Conservation (phyloP, 2,113 vertebrate species). For the Pterocles orientalis region DNA sequence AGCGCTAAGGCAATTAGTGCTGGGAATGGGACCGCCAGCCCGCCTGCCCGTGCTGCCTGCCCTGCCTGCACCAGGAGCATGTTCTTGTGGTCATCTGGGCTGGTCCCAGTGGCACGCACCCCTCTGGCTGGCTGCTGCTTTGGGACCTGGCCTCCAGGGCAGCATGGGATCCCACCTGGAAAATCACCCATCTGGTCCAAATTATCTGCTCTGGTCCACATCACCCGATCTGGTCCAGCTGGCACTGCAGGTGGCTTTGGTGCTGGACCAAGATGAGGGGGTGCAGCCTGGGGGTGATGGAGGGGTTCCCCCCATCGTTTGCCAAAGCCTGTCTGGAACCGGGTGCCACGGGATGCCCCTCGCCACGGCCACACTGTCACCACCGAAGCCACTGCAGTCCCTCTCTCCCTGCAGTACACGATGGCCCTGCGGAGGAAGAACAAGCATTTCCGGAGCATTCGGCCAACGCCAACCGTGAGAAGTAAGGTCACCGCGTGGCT, state of each 20-base stretch:
- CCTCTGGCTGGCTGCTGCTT: background rate
- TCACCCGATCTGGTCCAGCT: rapidly evolving
- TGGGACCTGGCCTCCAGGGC: background rate
- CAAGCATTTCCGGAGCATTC: conserved; percentile 76
- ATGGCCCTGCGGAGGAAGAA: conserved; percentile 78
- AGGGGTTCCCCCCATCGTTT: background rate
- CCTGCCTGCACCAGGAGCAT: rapidly evolving
- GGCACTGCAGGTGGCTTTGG: rapidly evolving
- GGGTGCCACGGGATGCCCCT: rapidly evolving
- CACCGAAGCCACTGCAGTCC: rapidly evolving
- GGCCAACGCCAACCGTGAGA: conserved; percentile 78
- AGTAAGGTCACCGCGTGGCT: conserved; percentile 65
- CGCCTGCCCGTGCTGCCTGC: background rate
- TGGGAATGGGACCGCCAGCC: background rate
- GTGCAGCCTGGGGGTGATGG: background rate
- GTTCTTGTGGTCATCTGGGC: background rate
- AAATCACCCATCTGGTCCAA: background rate
- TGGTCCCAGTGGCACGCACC: background rate
- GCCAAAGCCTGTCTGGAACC: rapidly evolving
- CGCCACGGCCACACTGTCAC: rapidly evolving
- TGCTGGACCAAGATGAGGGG: background rate
- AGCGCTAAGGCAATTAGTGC: background rate
- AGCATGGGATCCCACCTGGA: rapidly evolving
- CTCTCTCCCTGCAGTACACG: conserved; percentile 65
- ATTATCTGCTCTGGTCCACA: too few relatives aligned